Base-by-base conservation (phyloP, 1,140 invertebrate species). In the Philotrypesis tridentata region DNA sequence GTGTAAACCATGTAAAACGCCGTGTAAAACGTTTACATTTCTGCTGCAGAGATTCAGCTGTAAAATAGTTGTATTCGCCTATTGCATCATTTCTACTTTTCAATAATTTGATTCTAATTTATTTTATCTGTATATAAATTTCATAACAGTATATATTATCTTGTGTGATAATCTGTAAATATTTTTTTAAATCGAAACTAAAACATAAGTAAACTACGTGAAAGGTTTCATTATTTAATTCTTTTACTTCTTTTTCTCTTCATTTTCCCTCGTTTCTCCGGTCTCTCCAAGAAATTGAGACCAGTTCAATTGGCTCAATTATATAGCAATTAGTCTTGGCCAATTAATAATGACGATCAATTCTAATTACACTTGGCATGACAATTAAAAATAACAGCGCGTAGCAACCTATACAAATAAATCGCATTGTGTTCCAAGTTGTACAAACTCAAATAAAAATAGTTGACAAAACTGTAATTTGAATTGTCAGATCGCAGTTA, bases 251-350 rank as follows among this genome's bases (percentile, higher is more conserved):
- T 31, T 7, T 6, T 68, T 31, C 11, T 68, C 65, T 43, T n/a
- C n/a, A 43, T 43, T 63, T 21, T 63, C n/a, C n/a, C n/a, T 2
- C 60, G 60, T 23, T 74, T 48, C 71, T 80, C 72, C 11, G 67
- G n/a, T 31, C 14, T 65, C 8, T 5, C 27, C 67, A n/a, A 12
- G 48, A n/a, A 81, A 81, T 86, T 74, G 74, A 78, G 75, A 67
- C 76, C 74, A 80, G 79, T 71, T 84, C 75, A 77, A 84, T 83
- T 40, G 55, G n/a, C 37, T 71, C 74, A 85, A 86, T 86, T 84
- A 78, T 84, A 78, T 7, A 33, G 84, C 76, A 83, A 79, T 84
- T 86, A 63, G 40, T 76, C 63, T 40, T 7, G 31, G 67, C 37
- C n/a, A 70, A 37, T 70, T 31, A 70, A 3, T 21, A n/a, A 55